phyloP scores from a whole-genome alignment of 2,797 vertebrate species.

The Macropus fuliginosus region DNA sequence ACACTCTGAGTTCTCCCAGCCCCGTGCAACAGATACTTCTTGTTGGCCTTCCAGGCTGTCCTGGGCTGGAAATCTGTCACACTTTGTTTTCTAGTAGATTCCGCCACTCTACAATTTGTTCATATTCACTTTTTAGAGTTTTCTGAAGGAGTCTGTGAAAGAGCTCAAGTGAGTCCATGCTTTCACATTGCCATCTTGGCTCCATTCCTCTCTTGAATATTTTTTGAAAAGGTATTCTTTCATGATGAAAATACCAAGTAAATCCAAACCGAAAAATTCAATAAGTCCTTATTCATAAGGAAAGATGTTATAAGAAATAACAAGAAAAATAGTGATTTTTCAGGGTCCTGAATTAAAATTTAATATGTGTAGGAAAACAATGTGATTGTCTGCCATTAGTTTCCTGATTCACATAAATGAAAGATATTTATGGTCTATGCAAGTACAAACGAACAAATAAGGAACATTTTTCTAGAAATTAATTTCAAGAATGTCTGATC shows the following conservation, averaged over 20 bases:
- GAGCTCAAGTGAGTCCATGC: no score
- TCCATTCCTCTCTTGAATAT: not conserved
- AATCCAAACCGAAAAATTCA: not conserved
- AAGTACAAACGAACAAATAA: not conserved
- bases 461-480: not conserved
- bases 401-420: not conserved
- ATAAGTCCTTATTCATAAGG: not conserved
- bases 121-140: no score
- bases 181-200: no score
- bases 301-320: not conserved
- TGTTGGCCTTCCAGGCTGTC: no score
- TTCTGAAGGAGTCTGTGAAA: no score
- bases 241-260: not conserved
- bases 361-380: not conserved
- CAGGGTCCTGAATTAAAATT: not conserved
- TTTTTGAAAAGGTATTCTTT: not conserved
- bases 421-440: not conserved
- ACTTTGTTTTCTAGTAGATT: no score
- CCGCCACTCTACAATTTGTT: no score
- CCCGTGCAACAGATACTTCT: no score
- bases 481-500: conserved; percentile 9
- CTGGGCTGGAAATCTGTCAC: no score
- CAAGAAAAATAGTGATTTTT: not conserved
- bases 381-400: not conserved
- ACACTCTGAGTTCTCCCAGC: no score